Conservation (phyloP, 2,888 invertebrate genomes). For the Proisotoma minuta region DNA sequence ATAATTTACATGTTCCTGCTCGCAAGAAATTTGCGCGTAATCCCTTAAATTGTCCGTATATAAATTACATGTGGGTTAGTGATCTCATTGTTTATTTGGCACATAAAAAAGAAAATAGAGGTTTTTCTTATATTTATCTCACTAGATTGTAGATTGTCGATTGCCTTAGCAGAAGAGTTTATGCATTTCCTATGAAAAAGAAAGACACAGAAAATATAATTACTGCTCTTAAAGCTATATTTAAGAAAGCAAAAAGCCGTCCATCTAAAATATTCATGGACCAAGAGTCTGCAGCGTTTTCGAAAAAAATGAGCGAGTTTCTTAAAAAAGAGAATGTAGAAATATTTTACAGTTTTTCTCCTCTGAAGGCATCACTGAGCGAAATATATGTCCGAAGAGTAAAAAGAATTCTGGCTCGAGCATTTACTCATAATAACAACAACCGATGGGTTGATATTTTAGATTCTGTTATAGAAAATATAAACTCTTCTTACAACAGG, state of each 20-base stretch:
- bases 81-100: constrained; percentile 2
- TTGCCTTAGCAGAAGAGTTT: not conserved
- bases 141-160: not conserved
- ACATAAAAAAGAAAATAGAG: not conserved
- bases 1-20: not conserved
- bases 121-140: not conserved
- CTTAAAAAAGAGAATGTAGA: not conserved
- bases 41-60: not conserved
- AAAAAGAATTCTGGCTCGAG: not conserved
- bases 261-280: not conserved
- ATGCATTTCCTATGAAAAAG: not conserved
- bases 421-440: not conserved
- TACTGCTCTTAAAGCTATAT: not conserved
- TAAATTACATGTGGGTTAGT: not conserved
- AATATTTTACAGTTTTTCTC: not conserved
- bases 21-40: not conserved
- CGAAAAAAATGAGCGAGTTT: not conserved
- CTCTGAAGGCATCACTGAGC: not conserved
- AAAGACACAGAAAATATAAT: not conserved
- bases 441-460: constrained; percentile 2
- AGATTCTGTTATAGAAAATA: not conserved
- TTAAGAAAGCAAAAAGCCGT: not conserved
- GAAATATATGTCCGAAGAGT: not conserved
- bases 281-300: not conserved
- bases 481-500: constrained; percentile 1